A percentile compares a stretch with the other conserved stretches of the same genome.
Evolutionary conservation across 92 coral and sea anemone genomes (phyloP).

Genomic region (Porites rus): DNA sequence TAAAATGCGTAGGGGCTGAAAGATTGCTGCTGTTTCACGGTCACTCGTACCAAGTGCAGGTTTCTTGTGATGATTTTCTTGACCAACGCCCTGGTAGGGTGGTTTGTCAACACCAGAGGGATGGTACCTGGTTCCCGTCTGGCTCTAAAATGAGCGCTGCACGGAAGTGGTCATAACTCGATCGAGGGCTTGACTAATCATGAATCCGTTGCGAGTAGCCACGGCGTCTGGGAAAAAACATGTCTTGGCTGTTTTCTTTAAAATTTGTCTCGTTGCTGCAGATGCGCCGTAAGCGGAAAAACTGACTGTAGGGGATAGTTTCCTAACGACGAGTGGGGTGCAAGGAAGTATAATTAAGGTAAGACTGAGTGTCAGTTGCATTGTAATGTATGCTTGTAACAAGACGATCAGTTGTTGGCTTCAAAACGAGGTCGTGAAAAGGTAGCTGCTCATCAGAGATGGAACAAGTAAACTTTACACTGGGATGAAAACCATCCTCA

Average conservation of each 20-base stretch:
- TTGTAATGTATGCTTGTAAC: slow-evolving; percentile 19
- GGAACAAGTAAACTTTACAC: slow-evolving; percentile 2
- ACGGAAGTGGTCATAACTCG: background rate
- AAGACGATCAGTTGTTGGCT: slow-evolving; percentile 11
- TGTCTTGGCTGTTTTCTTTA: slow-evolving; percentile 1
- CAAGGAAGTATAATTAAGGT: background rate
- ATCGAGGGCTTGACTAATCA: slow-evolving; percentile 30
- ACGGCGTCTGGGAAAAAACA: slow-evolving; percentile 46
- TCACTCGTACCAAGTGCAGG: slow-evolving; percentile 2
- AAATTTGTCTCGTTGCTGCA: slow-evolving; percentile 53
- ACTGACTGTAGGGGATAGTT: slow-evolving; percentile 47
- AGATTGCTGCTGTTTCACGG: slow-evolving; percentile 8
- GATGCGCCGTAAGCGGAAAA: slow-evolving; percentile 61
- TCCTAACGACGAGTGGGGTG: background rate
- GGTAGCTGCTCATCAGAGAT: slow-evolving; percentile 9
- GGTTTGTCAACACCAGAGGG: slow-evolving; percentile 10
- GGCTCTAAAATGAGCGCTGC: too few relatives aligned
- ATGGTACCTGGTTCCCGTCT: background rate
- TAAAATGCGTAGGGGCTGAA: slow-evolving; percentile 22
- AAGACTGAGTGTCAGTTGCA: background rate
- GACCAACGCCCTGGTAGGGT: slow-evolving; percentile 11
- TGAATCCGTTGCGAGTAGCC: slow-evolving; percentile 35
- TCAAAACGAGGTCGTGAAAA: slow-evolving; percentile 6
- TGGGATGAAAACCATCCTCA: slow-evolving; percentile 15
- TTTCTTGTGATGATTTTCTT: slow-evolving; percentile 18